Percentiles rank a stretch among this genome's conserved stretches.
phyloP scores from a whole-genome alignment of 1,140 invertebrate genomes.

The Cyrtorhinus lividipennis region DNA sequence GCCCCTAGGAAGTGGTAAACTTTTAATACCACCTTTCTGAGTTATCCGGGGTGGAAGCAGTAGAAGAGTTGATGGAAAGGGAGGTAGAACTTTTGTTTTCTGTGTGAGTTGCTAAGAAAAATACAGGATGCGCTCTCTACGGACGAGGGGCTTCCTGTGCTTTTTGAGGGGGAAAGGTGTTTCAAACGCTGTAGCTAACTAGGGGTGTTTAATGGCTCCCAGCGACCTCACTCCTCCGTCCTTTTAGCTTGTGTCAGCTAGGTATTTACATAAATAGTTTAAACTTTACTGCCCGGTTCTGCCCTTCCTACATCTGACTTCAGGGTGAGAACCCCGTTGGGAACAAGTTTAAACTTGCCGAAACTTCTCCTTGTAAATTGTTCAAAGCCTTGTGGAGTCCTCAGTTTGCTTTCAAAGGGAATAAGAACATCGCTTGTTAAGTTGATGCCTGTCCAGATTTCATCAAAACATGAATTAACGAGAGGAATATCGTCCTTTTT shows the following conservation, averaged over 20 bases:
- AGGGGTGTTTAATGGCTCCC: conserved; percentile 5
- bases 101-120: conserved; percentile 8
- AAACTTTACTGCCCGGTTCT: neutral
- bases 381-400: neutral
- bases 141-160: neutral
- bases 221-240: neutral
- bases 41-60: neutral
- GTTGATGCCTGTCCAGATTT: too few species aligned
- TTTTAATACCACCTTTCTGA: conserved; percentile 10
- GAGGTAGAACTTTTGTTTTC: conserved; percentile 6
- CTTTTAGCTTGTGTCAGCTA: conserved; percentile 3
- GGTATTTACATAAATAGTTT: conserved; percentile 10
- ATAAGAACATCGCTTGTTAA: too few species aligned
- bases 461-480: too few species aligned
- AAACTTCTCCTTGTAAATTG: conserved; percentile 3
- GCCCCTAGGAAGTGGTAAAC: conserved; percentile 6
- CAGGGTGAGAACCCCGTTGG: neutral
- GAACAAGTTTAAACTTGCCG: neutral
- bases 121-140: conserved; percentile 4
- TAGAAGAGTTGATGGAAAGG: neutral
- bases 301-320: neutral
- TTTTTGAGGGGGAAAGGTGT: neutral
- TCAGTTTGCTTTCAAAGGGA: too few species aligned
- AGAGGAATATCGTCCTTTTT: too few species aligned
- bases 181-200: conserved; percentile 7